A percentile compares a stretch with the other conserved stretches of the same genome.
Conservation (phyloP, 2,113 vertebrate species). For the Eulemur macaco region DNA sequence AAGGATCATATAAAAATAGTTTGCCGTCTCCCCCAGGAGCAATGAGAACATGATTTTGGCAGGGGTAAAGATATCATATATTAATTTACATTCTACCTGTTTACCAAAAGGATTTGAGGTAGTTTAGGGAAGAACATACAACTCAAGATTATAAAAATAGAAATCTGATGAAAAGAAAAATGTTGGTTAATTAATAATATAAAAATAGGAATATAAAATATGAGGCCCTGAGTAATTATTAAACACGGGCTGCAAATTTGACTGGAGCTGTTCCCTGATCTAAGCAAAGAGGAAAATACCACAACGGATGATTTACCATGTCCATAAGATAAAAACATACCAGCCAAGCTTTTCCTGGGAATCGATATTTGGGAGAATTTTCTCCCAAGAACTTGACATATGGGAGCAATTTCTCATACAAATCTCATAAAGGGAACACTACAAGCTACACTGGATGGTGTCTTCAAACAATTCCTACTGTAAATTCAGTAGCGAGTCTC, state of each 20-base stretch:
- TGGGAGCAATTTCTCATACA: not conserved
- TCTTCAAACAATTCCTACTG: not conserved
- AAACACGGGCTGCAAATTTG: not conserved
- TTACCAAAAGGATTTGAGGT: not conserved
- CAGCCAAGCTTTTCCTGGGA: not conserved
- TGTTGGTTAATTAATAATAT: not conserved
- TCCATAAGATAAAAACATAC: not conserved
- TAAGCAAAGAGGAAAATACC: not conserved
- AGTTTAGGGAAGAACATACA: not conserved
- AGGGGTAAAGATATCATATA: not conserved
- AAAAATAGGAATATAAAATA: not conserved
- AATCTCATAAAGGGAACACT: not conserved
- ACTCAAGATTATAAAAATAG: not conserved
- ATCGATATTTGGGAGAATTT: not conserved
- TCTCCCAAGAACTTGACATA: not conserved
- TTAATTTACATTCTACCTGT: not conserved
- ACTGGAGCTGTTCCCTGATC: not conserved
- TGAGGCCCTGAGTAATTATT: not conserved
- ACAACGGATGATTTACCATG: not conserved
- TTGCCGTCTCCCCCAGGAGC: not conserved
- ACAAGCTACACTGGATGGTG: not conserved
- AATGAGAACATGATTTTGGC: not conserved
- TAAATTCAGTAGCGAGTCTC: not conserved
- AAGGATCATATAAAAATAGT: not conserved
- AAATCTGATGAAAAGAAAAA: conserved; percentile 1